Base-by-base conservation (phyloP, 2,888 invertebrate genomes). In the Stomorhina lunata region DNA sequence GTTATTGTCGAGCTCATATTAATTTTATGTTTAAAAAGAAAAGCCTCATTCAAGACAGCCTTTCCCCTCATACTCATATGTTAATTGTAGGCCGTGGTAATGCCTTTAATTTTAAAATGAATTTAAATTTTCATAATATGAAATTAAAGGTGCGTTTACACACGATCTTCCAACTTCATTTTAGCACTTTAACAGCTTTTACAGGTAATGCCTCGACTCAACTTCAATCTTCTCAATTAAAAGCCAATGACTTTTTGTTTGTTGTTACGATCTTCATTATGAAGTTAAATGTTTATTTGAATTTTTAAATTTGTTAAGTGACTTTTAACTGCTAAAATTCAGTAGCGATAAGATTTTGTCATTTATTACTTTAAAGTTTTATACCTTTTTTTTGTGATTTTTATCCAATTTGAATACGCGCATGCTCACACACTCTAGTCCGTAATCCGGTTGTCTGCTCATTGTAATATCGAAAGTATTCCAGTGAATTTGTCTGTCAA, bases 261-360 rank as follows among this genome's bases (percentile, higher is more conserved):
- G 37, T 29, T 65, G 40, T 55, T 57, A 27, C n/a, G 20, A 22
- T 50, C 15, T 34, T 65, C 20, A 22, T 22, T 32, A 3, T n/a
- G 32, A 6, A 32, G 10, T 45, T 34, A 32, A 61, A 32, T 22
- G 50, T 61, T 59, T 68, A 59, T 61, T 48, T n/a, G n/a, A n/a
- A 22, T 29, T 43, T 43, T 37, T 7, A 25, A 17, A 27, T n/a
- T 63, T 75, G 40, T 7, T n/a, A 6, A n/a, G n/a, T n/a, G n/a
- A n/a, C n/a, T n/a, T 34, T 61, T 20, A 6, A 34, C 22, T 43
- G 37, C 40, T 78, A n/a, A 45, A 82, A 69, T 79, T 10, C 79
- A 79, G 82, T 76, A 79, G 79, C 79, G 40, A 71, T 75, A 79
- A 82, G 82, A 82, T 82, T 75, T 75, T 79, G 82, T 82, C 75